Base-by-base conservation (phyloP, 2,113 vertebrate species). In the Labeo catla region DNA sequence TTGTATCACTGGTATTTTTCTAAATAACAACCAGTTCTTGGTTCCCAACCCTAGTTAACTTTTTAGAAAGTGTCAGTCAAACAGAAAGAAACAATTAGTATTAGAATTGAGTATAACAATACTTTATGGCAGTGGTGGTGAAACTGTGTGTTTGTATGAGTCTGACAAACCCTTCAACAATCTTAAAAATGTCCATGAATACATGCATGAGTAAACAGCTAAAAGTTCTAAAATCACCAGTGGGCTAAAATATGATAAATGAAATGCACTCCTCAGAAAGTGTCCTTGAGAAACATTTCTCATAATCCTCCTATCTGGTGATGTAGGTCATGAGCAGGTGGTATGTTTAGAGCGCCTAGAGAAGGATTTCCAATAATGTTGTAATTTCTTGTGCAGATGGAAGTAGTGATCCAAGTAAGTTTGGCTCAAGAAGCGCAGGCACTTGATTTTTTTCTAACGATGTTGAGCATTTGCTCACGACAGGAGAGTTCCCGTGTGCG, bases 391-490 rank as follows among this genome's bases (percentile, higher is more conserved):
- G 76, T 57, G 81, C 82, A 81, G 66, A 36, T 85, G 57, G 61
- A 68, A 79, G 83, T 81, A 59, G 39, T 82, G 86, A 88, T 72
- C 84, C 77, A 83, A 66, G 88, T 85, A 83, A 85, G 52, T 70
- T 73, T 74, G 77, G 73, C 83, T 81, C 83, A 50, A 74, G 86
- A 87, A 87, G 88, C 52, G 86, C 90, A 87, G 87, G 89, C 86
- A 92, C 91, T 94, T 91, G 90, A 92, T 92, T 90, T 86, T 91
- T 91, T 92, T 47, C 36, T 91, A 92, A 93, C 91, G 90, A 93
- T 91, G 91, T 88, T 88, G 89, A 92, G 91, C 91, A 93, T 90
- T 92, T 90, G 89, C 89, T 91, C 89, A 86, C 86, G 82, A 86
- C 90, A 89, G 87, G 88, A 93, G 91, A 91, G 91, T 86, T 90